Conservation (phyloP, 1,140 invertebrate species). For the Stegodyphus mimosarum region DNA sequence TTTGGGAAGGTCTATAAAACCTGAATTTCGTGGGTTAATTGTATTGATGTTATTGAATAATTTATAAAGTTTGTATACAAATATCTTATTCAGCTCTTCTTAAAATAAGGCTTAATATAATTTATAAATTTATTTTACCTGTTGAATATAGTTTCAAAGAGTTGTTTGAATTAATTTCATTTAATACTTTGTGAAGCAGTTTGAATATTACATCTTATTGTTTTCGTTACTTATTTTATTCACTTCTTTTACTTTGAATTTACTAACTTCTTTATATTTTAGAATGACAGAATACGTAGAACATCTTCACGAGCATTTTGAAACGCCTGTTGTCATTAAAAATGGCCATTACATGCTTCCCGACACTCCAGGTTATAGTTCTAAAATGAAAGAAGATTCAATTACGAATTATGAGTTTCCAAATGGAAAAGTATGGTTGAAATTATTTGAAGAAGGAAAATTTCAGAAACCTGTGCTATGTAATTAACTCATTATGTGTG, state of each 20-base stretch:
- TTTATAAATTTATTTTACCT: neutral
- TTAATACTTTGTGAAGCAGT: neutral
- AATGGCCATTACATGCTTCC: conserved; percentile 81
- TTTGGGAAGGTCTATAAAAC: too few relatives aligned
- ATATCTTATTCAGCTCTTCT: too few relatives aligned
- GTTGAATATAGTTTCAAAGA: neutral
- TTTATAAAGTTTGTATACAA: too few relatives aligned
- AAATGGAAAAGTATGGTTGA: conserved; percentile 79
- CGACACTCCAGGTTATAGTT: conserved; percentile 70
- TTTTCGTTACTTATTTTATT: neutral
- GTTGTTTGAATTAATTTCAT: neutral
- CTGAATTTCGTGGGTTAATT: too few relatives aligned
- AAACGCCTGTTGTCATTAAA: conserved; percentile 76
- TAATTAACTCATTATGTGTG: too few relatives aligned
- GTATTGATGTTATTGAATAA: too few relatives aligned
- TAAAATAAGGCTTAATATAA: too few relatives aligned
- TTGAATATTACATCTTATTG: neutral
- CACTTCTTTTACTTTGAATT: neutral
- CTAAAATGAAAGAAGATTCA: conserved; percentile 76
- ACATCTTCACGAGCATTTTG: conserved; percentile 89
- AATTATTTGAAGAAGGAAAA: conserved; percentile 68
- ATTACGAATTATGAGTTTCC: conserved; percentile 80
- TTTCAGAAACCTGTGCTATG: neutral
- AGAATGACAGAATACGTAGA: conserved; percentile 87
- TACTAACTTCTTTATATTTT: conserved; percentile 19